Evolutionary conservation across 2,797 vertebrate genomes (phyloP).

Genomic region (Triplophysa bombifrons): DNA sequence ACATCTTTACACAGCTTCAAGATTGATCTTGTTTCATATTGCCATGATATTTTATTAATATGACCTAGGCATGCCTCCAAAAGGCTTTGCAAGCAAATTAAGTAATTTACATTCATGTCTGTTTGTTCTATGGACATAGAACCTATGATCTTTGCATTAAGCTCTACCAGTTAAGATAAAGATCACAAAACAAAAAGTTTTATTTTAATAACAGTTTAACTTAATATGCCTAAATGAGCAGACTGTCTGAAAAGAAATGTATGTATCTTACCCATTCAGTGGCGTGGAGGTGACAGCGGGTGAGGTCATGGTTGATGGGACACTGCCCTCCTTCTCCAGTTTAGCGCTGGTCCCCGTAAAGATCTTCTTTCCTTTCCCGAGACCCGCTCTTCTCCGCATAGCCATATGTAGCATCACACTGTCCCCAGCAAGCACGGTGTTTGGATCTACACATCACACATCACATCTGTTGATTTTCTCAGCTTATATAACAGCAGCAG

Average conservation of each 20-base stretch:
- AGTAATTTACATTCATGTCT: no score
- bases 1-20: no score
- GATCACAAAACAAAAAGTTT: not conserved
- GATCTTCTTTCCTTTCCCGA: conserved; percentile 63
- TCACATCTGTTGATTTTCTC: not conserved
- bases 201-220: not conserved
- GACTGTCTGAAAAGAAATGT: not conserved
- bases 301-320: conserved; percentile 61
- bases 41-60: no score
- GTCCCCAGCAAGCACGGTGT: conserved; percentile 71
- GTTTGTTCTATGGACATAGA: not conserved
- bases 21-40: no score
- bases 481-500: not conserved
- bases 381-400: conserved; percentile 55
- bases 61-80: not conserved
- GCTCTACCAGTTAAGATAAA: not conserved
- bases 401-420: conserved; percentile 70
- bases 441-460: conserved; percentile 59
- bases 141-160: not conserved
- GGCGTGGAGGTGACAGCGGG: conserved; percentile 66
- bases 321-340: conserved; percentile 61
- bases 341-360: conserved; percentile 62
- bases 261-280: conserved; percentile 71
- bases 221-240: not conserved
- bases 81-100: no score